These are phyloP conservation scores for Falco berigora DNA, from an alignment of 2,797 vertebrate genomes.

Conservation along the genomic window DNA sequence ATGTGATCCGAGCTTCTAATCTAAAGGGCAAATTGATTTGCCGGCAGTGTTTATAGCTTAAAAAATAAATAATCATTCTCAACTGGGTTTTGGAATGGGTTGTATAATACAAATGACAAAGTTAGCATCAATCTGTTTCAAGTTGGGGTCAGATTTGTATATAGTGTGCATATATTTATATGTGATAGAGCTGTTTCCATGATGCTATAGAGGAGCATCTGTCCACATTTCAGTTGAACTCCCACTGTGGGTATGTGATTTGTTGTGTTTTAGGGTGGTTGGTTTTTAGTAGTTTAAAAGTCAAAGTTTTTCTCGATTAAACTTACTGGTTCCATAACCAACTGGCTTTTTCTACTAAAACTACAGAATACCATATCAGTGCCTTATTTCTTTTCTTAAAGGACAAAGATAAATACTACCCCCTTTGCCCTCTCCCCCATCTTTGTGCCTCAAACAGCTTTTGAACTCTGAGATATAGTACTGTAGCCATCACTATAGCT, in stretches of 20 bases:
- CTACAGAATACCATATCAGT: not conserved
- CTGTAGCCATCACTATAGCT: not conserved
- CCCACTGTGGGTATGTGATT: not conserved
- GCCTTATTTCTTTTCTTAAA: not conserved
- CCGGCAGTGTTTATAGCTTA: constrained; percentile 51
- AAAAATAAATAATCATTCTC: constrained; percentile 55
- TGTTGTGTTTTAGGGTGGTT: not conserved
- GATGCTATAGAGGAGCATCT: constrained; percentile 16
- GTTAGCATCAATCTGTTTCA: constrained; percentile 47
- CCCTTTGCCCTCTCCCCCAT: not conserved
- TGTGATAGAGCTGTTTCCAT: constrained; percentile 36
- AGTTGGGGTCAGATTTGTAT: constrained; percentile 49
- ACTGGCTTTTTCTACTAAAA: not conserved
- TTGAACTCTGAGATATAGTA: not conserved
- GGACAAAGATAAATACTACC: not conserved
- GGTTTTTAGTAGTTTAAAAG: not conserved
- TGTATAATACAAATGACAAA: constrained; percentile 56
- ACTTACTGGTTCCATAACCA: not conserved
- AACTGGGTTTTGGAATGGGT: constrained; percentile 18
- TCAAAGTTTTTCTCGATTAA: not conserved
- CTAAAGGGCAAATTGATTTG: constrained; percentile 63
- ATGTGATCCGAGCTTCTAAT: constrained; percentile 29
- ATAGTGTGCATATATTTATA: constrained; percentile 41
- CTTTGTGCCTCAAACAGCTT: not conserved
- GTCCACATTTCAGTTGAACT: not conserved